Evolutionary conservation across 2,888 invertebrate species (phyloP).

Genomic region (Acleris laterana): DNA sequence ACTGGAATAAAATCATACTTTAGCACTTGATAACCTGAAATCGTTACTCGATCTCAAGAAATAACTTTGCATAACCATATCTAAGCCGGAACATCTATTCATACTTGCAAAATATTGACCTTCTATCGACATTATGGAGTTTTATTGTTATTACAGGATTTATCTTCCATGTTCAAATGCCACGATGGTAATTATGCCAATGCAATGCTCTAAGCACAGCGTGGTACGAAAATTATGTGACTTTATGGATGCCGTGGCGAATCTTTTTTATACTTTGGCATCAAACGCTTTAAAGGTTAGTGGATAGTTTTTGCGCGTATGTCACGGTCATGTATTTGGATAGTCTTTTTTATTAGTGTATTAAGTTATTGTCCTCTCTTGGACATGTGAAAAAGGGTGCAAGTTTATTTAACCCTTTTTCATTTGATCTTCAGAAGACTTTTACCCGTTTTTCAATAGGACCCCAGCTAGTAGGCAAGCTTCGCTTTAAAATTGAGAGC

Average conservation of each 20-base stretch:
- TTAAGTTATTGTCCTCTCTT: too few relatives aligned
- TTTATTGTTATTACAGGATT: slow-evolving; percentile 59
- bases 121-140: slow-evolving; percentile 45
- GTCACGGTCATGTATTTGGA: slow-evolving; percentile 7
- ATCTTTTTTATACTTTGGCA: slow-evolving; percentile 41
- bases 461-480: too few relatives aligned
- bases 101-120: slow-evolving; percentile 49
- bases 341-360: not conserved
- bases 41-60: not conserved
- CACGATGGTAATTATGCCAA: slow-evolving; percentile 45
- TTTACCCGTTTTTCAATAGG: too few relatives aligned
- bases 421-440: too few relatives aligned
- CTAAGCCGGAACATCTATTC: slow-evolving; percentile 37
- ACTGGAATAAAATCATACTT: too few relatives aligned
- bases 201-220: slow-evolving; percentile 37
- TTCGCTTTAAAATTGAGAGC: too few relatives aligned
- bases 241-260: slow-evolving; percentile 45
- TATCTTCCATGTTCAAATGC: slow-evolving; percentile 52
- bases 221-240: slow-evolving; percentile 43
- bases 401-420: too few relatives aligned
- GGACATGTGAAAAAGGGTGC: too few relatives aligned
- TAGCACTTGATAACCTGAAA: not conserved
- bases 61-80: slow-evolving; percentile 1
- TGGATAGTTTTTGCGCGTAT: slow-evolving; percentile 22
- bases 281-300: slow-evolving; percentile 45